Conservation (phyloP, 2,797 vertebrate genomes). For the Myotis planiceps region DNA sequence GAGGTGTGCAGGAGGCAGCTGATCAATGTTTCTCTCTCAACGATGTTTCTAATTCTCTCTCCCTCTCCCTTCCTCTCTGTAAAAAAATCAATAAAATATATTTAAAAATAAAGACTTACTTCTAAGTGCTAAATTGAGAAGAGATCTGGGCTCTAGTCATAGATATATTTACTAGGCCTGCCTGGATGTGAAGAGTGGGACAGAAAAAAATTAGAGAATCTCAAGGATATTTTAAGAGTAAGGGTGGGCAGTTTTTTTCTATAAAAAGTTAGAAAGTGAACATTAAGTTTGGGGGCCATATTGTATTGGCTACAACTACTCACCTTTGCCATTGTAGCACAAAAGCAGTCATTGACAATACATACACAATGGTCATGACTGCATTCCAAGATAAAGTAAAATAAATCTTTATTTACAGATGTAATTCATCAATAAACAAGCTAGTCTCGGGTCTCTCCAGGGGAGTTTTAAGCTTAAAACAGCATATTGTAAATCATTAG, state of each 20-base stretch:
- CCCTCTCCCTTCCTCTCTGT: too few relatives aligned
- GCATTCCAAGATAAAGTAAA: background rate
- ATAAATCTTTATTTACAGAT: background rate
- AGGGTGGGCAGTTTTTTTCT: background rate
- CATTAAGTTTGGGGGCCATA: background rate
- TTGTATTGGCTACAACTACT: background rate
- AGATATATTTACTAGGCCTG: background rate
- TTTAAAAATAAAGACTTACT: background rate
- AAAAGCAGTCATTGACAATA: background rate
- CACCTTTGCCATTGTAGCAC: background rate
- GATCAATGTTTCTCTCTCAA: too few relatives aligned
- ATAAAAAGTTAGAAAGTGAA: background rate
- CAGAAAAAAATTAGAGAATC: background rate
- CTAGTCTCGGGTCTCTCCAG: background rate
- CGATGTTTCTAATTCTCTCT: too few relatives aligned
- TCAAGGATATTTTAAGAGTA: background rate
- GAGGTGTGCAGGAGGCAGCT: too few relatives aligned
- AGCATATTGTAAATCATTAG: conserved; percentile 20
- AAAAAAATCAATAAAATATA: too few relatives aligned
- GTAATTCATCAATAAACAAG: conserved; percentile 28
- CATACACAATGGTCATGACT: background rate
- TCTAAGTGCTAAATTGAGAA: background rate
- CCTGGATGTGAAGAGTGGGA: background rate
- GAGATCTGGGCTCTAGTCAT: background rate
- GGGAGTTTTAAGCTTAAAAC: background rate